Evolutionary conservation across 2,113 vertebrate genomes (phyloP).

Genomic region (Melanerpes formicivorus): DNA sequence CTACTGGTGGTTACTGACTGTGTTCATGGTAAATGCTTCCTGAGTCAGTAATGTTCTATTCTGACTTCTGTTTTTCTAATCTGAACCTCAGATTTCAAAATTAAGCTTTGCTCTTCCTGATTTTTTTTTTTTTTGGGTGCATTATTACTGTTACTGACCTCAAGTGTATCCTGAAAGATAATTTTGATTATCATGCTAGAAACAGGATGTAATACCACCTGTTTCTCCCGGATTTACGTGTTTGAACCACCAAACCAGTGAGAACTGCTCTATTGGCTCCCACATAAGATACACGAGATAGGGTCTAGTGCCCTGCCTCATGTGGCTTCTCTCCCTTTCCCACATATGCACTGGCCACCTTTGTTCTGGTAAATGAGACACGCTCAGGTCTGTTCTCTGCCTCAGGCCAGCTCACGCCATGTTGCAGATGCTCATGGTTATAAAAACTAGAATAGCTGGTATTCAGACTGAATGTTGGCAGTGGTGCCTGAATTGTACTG

Average conservation of each 20-base stretch:
- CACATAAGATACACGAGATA: background rate
- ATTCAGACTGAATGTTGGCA: background rate
- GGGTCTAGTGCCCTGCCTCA: background rate
- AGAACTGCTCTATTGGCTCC: background rate
- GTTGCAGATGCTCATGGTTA: background rate
- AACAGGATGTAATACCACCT: conserved; percentile 42
- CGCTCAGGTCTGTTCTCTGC: background rate
- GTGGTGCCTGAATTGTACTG: background rate
- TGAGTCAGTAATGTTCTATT: conserved; percentile 6
- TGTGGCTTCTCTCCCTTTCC: background rate
- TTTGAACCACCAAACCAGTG: background rate
- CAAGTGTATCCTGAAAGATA: conserved; percentile 31
- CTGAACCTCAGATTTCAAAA: conserved; percentile 39
- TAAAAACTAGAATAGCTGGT: background rate
- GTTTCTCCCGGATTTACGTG: background rate
- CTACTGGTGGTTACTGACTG: background rate
- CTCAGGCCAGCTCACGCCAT: background rate
- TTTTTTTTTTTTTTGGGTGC: background rate
- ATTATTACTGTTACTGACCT: background rate
- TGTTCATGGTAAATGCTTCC: background rate
- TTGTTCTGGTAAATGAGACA: background rate
- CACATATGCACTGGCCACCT: background rate
- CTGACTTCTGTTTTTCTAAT: conserved; percentile 51
- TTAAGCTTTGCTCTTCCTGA: conserved; percentile 40
- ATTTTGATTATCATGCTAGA: conserved; percentile 22